Evolutionary conservation across 1,140 invertebrate genomes (phyloP).

Genomic region (Drosophila tristis): DNA sequence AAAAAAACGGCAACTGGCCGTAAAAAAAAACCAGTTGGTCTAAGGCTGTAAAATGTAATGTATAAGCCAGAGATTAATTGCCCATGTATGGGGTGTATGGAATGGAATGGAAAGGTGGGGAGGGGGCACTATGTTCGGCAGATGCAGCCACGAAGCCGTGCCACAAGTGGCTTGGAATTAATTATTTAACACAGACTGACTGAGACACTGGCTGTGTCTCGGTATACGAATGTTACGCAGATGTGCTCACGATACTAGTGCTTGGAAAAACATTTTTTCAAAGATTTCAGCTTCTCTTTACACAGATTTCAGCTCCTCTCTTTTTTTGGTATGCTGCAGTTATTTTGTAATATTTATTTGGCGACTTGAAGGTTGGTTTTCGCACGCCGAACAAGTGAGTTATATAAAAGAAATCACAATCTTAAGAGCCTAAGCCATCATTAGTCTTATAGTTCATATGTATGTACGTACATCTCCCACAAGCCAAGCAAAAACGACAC

Average conservation of each 20-base stretch:
- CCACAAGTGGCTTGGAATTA: conserved; percentile 59
- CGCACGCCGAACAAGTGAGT: conserved; percentile 42
- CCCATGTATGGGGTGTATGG: conserved; percentile 32
- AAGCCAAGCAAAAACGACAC: conserved; percentile 5
- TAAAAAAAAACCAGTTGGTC: conserved; percentile 57
- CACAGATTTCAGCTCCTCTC: conserved; percentile 16
- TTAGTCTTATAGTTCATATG: conserved; percentile 27
- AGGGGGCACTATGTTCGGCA: conserved; percentile 37
- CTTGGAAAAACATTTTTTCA: conserved; percentile 30
- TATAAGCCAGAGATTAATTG: conserved; percentile 70
- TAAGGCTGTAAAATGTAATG: conserved; percentile 55
- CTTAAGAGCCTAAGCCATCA: conserved; percentile 42
- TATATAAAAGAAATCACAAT: conserved; percentile 36
- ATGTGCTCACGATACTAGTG: conserved; percentile 47
- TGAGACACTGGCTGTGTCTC: background rate
- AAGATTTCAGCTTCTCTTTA: conserved; percentile 40
- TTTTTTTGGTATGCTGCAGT: conserved; percentile 12
- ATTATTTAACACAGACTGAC: conserved; percentile 56
- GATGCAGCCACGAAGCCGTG: conserved; percentile 41
- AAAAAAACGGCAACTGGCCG: conserved; percentile 19
- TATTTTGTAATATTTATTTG: conserved; percentile 64
- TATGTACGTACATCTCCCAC: background rate
- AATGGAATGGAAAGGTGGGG: background rate
- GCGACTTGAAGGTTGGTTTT: conserved; percentile 61
- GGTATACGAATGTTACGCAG: conserved; percentile 67